phyloP scores from a whole-genome alignment of 2,888 invertebrate species.

The Lamellibrachia satsuma region DNA sequence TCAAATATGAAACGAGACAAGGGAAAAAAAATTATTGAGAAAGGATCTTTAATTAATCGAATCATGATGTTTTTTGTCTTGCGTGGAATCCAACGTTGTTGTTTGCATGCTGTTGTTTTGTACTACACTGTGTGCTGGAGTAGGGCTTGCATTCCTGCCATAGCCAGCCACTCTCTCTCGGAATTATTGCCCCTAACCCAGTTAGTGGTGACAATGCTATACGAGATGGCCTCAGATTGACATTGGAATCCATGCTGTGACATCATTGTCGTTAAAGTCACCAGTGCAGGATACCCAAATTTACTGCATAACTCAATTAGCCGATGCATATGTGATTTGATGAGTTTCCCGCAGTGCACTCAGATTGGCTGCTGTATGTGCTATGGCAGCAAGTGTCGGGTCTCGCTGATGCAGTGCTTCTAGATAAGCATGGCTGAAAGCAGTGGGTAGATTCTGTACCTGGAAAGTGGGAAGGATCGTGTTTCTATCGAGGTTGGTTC shows the following conservation, averaged over 20 bases:
- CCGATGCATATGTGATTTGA: conserved; percentile 17
- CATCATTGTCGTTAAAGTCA: neutral
- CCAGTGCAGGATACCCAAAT: neutral
- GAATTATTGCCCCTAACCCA: neutral
- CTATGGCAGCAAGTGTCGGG: neutral
- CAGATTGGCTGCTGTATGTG: neutral
- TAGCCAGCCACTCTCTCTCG: neutral
- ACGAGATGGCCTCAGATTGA: neutral
- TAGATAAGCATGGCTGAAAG: neutral
- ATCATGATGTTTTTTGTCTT: neutral
- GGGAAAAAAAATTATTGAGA: no score
- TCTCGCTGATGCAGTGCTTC: neutral
- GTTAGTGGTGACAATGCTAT: neutral
- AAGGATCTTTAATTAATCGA: neutral
- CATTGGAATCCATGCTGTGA: neutral
- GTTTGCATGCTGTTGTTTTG: neutral
- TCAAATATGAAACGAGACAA: no score
- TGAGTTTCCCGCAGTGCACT: neutral
- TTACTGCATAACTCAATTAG: neutral
- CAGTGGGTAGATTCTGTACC: neutral
- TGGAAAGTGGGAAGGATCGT: neutral
- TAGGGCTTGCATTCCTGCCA: neutral
- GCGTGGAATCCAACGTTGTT: neutral
- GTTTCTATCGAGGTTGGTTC: neutral
- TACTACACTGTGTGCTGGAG: neutral